These are phyloP conservation scores for Polydrusus pterygomalis DNA, from an alignment of 2,888 invertebrate species.

Conservation along the genomic window DNA sequence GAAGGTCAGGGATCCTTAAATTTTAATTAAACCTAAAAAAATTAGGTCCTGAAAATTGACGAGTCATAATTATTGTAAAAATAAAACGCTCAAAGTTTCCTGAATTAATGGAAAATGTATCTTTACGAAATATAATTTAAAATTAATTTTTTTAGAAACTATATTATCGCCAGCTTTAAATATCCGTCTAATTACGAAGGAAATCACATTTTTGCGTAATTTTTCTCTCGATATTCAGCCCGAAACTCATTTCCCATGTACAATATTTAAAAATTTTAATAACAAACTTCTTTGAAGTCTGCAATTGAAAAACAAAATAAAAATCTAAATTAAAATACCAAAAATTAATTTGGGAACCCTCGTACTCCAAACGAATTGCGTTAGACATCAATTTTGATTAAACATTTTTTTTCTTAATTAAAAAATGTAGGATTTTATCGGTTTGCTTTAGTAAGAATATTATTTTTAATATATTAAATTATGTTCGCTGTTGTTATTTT, in stretches of 20 bases:
- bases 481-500: no score
- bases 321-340: conserved; percentile 11
- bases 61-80: no score
- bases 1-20: no score
- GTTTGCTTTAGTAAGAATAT: neutral
- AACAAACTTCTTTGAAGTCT: conserved; percentile 18
- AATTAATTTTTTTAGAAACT: no score
- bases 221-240: neutral
- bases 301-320: conserved; percentile 4
- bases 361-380: neutral
- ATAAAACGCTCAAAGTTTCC: no score
- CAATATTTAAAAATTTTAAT: conserved; percentile 10
- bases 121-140: no score
- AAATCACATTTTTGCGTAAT: neutral
- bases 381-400: conserved; percentile 4
- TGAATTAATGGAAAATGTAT: no score
- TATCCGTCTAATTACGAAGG: neutral
- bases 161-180: no score
- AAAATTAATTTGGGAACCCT: conserved; percentile 11
- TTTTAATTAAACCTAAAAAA: no score
- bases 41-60: no score
- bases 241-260: conserved; percentile 1
- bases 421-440: neutral
- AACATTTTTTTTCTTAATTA: conserved; percentile 9
- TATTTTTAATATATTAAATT: neutral